Percentiles rank a stretch among this genome's conserved stretches.
Evolutionary conservation across 2,113 vertebrate genomes (phyloP).

Genomic region (Petromus typicus): DNA sequence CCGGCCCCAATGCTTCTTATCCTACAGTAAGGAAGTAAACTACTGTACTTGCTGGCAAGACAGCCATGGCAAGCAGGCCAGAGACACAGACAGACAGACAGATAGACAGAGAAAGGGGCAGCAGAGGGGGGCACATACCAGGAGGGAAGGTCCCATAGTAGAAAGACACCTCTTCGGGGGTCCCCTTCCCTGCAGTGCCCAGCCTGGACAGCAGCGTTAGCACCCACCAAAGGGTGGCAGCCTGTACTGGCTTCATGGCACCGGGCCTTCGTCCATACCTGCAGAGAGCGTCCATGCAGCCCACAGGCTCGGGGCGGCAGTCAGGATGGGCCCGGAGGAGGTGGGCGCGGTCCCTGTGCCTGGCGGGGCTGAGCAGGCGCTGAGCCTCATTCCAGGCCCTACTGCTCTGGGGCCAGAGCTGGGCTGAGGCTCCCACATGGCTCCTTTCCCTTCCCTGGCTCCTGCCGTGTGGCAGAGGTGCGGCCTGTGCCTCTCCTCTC

Average conservation of each 20-base stretch:
- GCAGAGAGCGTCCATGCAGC: not conserved
- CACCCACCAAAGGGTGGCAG: conserved; percentile 84
- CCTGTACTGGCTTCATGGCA: conserved; percentile 50
- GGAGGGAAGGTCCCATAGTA: conserved; percentile 95
- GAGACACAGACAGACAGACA: not conserved
- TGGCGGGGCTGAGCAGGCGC: not conserved
- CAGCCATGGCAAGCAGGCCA: not conserved
- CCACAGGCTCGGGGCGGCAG: not conserved
- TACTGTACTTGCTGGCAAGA: not conserved
- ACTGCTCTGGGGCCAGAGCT: not conserved
- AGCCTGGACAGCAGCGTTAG: conserved; percentile 86
- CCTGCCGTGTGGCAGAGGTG: not conserved
- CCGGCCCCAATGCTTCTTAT: too few species aligned
- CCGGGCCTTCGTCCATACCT: conserved; percentile 52
- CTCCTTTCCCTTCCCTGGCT: too few species aligned
- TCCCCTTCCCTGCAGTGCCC: conserved; percentile 88
- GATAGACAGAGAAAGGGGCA: not conserved
- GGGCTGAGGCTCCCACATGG: not conserved
- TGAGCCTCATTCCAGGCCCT: fast-evolving
- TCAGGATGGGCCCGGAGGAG: fast-evolving
- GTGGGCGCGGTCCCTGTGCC: not conserved
- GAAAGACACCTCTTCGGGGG: conserved; percentile 94
- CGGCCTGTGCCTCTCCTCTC: too few species aligned
- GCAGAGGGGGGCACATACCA: conserved; percentile 85
- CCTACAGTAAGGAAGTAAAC: not conserved